Base-by-base conservation (phyloP, 1,140 invertebrate species). In the Drosophila ananassae region DNA sequence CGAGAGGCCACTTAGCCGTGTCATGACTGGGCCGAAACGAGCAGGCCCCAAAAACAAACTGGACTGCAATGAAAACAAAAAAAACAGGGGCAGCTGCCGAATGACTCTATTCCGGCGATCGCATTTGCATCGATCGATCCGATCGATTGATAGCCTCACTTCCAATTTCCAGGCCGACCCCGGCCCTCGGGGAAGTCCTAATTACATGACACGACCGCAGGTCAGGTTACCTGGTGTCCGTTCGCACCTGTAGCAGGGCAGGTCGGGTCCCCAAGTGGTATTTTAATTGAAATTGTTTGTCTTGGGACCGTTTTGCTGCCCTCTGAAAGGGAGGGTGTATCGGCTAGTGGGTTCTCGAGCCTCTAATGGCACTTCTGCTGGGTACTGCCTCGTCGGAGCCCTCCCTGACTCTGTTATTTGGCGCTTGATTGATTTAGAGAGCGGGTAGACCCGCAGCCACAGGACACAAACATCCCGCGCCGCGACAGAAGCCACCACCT, bases 391-490 rank as follows among this genome's bases (percentile, higher is more conserved):
- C 2, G 34, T 60, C 48, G 25, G 25, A 6, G 25, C 25, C 24
- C 24, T 25, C 4, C 25, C 6, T 25, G 25, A 25, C 25, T 25
- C 6, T 25, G 13, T 55, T 58, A 61, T 62, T 56, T 39, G 71
- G 79, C 85, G 84, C 85, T 85, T 89, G 84, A 89, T 89, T 90
- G 84, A 89, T 90, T 89, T 90, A 90, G 77, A 79, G 63, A 46
- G 46, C 46, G 39, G 52, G 50, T 63, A 44, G 76, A 89, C 76
- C 83, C 79, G 84, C 80, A 89, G 67, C 67, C 78, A 77, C 78
- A 84, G 73, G 73, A 73, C 48, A 55, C 41, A 50, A 4, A 9
- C 12, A 41, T 60, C 24, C 34, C 24, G 47, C 10, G 52, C 24
- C 24, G 17, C 25, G 69, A 58, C 41, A 41, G 66, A 47, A 51